Evolutionary conservation across 2,797 vertebrate species (phyloP), one percentile per base, ranked within the genome.

Genomic region (Hippopotamyrus pictus): DNA sequence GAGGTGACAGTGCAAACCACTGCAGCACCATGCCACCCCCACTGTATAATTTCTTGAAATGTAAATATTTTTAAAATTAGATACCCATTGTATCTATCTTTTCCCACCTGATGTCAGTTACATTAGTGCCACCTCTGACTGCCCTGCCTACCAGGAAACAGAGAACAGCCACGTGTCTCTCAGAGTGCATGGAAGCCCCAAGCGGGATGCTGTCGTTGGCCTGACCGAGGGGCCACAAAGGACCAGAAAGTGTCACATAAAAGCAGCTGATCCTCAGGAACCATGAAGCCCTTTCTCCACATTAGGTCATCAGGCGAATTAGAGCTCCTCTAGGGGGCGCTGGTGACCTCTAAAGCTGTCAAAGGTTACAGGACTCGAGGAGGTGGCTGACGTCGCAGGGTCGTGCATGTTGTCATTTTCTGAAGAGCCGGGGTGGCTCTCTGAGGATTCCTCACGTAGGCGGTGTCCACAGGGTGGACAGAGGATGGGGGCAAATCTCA

Each of bases 401-500:
- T 91, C 73, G 0, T 17, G 29, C 2, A 3, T 7, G 85, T 88
- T 2, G 87, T 93, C 92, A 91, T 95, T 92, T 88, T 94, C 92
- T 50, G 62, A 29, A 79, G 88, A 91, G 90, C 91, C 91, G 1
- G 89, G 53, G 73, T 87, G 85, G 59, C 95, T 96, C 82, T 92
- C 93, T 22, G 19, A 89, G 6, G 95, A 90, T 41, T 91, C 88
- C 11, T 93, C 93, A 48, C 90, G 93, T 29, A 4, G 85, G n/a
- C 86, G 65, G 7, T 92, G 88, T 88, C 89, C 92, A 85, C 95
- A 95, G 90, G 94, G 46, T 85, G 96, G 93, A 90, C 96, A 97
- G 88, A 97, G 91, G 46, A 96, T 95, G 19, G 95, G 95, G 84
- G 97, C 95, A 92, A 96, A 98, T 54, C 95, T 92, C 92, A 96